Evolutionary conservation across 2,888 invertebrate genomes (phyloP).

Genomic region (Temnothorax ravouxi): DNA sequence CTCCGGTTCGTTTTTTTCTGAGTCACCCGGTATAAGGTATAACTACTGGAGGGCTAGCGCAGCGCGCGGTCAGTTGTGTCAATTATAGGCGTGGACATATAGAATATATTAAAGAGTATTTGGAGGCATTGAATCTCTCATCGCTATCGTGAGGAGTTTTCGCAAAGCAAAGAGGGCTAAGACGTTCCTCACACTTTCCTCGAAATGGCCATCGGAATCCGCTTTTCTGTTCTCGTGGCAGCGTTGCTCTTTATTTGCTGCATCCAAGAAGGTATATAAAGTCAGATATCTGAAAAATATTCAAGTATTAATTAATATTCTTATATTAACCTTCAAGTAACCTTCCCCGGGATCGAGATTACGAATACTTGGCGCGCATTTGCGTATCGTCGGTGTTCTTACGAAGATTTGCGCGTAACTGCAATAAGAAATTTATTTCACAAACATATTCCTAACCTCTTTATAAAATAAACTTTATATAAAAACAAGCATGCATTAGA

Average conservation of each 20-base stretch:
- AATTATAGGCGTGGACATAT: constrained; percentile 69
- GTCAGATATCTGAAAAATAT: neutral
- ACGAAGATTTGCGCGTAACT: neutral
- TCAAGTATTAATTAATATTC: neutral
- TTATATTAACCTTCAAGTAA: constrained; percentile 56
- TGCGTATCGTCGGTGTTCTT: neutral
- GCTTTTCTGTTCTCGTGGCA: constrained; percentile 38
- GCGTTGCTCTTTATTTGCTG: constrained; percentile 58
- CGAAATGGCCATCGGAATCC: constrained; percentile 57
- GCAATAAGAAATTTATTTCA: neutral
- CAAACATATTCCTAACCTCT: constrained; percentile 34
- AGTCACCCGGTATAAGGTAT: constrained; percentile 41
- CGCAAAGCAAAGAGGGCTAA: neutral
- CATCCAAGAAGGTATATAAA: constrained; percentile 64
- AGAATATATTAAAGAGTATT: constrained; percentile 39
- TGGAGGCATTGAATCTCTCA: constrained; percentile 37
- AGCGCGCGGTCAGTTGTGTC: constrained; percentile 66
- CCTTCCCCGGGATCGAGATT: constrained; percentile 2
- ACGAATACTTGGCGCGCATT: neutral
- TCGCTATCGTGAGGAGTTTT: constrained; percentile 25
- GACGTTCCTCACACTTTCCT: constrained; percentile 14
- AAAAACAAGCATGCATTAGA: neutral
- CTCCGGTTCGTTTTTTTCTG: neutral
- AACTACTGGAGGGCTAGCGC: constrained; percentile 7
- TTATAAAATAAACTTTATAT: neutral